These are phyloP conservation scores for Chirona hameri DNA, from an alignment of 2,888 invertebrate genomes.

Conservation along the genomic window DNA sequence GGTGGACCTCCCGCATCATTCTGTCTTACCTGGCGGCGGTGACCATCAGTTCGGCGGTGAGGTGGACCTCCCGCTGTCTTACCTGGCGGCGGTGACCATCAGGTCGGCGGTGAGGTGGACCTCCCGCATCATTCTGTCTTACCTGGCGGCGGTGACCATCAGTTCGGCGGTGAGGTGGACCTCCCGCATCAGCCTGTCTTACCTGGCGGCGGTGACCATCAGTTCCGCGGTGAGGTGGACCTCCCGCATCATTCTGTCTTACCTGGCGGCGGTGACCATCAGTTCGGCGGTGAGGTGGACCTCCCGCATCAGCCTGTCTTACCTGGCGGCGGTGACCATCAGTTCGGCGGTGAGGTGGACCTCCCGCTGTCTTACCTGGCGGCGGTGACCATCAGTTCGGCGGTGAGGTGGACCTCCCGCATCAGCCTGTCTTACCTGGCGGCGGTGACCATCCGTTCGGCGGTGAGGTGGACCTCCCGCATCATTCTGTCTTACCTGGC, in stretches of 20 bases:
- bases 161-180: neutral
- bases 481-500: neutral
- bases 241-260: too few relatives aligned
- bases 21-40: neutral
- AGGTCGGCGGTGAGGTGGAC: too few relatives aligned
- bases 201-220: neutral
- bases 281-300: too few relatives aligned
- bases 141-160: neutral
- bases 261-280: too few relatives aligned
- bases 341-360: too few relatives aligned
- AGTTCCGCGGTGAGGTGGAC: neutral
- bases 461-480: neutral
- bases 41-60: neutral
- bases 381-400: neutral
- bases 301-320: too few relatives aligned
- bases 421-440: neutral
- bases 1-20: neutral
- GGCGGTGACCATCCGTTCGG: neutral
- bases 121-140: too few relatives aligned
- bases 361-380: neutral
- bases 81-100: too few relatives aligned
- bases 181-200: neutral
- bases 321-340: too few relatives aligned
- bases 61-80: constrained; percentile 13
- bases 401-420: neutral